Conservation (phyloP, 2,113 vertebrate genomes). For the Erythrocercus mccallii region DNA sequence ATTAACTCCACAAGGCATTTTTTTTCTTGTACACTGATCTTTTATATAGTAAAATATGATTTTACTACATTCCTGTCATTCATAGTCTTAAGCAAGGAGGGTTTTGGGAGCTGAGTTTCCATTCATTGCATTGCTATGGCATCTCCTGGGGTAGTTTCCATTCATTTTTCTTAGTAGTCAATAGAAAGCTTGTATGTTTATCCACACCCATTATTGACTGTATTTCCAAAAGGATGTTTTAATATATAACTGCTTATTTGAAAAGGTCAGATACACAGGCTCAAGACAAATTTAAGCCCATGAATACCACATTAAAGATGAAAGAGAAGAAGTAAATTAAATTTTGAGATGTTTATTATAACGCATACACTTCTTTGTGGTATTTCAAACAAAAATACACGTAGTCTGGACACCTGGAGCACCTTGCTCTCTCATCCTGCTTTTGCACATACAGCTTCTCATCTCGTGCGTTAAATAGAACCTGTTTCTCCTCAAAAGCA, state of each 20-base stretch:
- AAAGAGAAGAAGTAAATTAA: not conserved
- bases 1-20: not conserved
- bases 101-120: not conserved
- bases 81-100: not conserved
- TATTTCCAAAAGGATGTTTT: not conserved
- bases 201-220: not conserved
- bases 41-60: not conserved
- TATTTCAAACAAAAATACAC: not conserved
- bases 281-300: not conserved
- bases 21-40: not conserved
- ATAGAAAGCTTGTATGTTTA: not conserved
- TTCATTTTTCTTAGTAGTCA: not conserved
- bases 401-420: not conserved
- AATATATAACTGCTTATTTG: not conserved
- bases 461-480: not conserved
- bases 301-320: not conserved
- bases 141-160: not conserved
- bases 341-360: not conserved
- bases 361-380: not conserved
- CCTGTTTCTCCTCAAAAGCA: not conserved
- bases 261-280: not conserved
- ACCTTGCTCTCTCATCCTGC: not conserved
- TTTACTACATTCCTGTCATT: not conserved
- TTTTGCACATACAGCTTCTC: not conserved
- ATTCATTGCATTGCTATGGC: accelerated